Conservation (phyloP, 2,888 invertebrate species). For the Nomada goodeniana region DNA sequence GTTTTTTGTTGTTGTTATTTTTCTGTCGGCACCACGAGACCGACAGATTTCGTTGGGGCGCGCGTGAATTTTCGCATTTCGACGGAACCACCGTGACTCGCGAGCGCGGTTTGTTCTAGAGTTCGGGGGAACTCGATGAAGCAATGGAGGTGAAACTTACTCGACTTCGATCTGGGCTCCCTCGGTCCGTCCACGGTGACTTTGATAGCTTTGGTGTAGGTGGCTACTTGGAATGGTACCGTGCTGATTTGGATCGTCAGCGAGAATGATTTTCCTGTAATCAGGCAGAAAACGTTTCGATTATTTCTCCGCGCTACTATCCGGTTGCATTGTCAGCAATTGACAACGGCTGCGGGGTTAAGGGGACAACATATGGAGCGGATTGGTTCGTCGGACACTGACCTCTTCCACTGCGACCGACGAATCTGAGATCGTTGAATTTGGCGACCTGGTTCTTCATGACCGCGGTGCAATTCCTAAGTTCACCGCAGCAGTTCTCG, state of each 20-base stretch:
- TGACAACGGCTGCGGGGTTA: not conserved
- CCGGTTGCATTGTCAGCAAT: rapidly evolving
- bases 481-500: constrained; percentile 98
- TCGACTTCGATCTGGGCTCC: constrained; percentile 98
- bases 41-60: no score
- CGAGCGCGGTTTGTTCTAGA: not conserved
- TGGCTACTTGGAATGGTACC: constrained; percentile 93
- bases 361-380: not conserved
- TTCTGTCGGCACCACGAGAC: no score
- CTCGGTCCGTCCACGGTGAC: constrained; percentile 99
- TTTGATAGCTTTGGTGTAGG: constrained; percentile 98
- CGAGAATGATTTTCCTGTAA: constrained; percentile 94
- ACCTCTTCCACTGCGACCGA: constrained; percentile 98
- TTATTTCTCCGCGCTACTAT: not conserved
- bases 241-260: constrained; percentile 96
- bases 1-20: no score
- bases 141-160: constrained; percentile 88
- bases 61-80: no score
- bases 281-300: constrained; percentile 44
- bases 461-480: constrained; percentile 96
- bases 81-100: no score
- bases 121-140: constrained; percentile 22
- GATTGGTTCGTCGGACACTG: constrained; percentile 66
- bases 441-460: constrained; percentile 99
- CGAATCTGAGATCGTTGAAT: constrained; percentile 99